Evolutionary conservation across 2,888 invertebrate species (phyloP), one percentile per base, ranked within the genome.

Genomic region (Diachrysia chrysitis): DNA sequence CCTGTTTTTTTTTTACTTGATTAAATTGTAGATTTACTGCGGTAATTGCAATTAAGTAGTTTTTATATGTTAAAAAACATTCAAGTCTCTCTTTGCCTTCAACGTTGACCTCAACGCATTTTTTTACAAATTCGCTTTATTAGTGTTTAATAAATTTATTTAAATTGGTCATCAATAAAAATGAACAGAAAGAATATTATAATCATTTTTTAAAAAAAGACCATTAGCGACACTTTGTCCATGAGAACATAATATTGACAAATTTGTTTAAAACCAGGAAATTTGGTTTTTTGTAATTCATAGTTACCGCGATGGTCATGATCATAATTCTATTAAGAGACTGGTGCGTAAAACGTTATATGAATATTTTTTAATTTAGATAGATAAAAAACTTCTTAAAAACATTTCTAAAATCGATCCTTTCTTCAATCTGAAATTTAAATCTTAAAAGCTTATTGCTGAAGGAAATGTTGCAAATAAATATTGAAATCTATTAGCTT

Each of bases 21-120:
- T 9, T 63, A 57, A 63, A 57, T 60, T 60, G 37, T 69, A 58
- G 23, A n/a, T n/a, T n/a, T 37, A 42, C 21, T 14, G n/a, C 25
- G 10, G 17, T 55, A 2, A 16, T 48, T 19, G 19, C 16, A 46
- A 63, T 19, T 37, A 57, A 61, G 53, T 23, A 12, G 32, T 48
- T 59, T 55, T 55, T 63, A 25, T 46, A 5, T 19, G 42, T 35
- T 54, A 66, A 23, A 62, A 25, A 16, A 12, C 32, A 19, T 35
- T 63, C 29, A 14, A 32, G 55, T 25, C n/a, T 58, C 37, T 17
- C 29, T 55, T 59, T 71, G 56, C 35, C 58, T 53, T 56, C 10
- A 57, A 21, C 21, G 54, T 55, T 63, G 32, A 69, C 60, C 63
- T 68, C 37, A 57, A 32, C 23, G n/a, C 19, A 35, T 16, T 53